These are phyloP conservation scores for Polypedilum pembai DNA, from an alignment of 1,140 invertebrate species.

Conservation along the genomic window DNA sequence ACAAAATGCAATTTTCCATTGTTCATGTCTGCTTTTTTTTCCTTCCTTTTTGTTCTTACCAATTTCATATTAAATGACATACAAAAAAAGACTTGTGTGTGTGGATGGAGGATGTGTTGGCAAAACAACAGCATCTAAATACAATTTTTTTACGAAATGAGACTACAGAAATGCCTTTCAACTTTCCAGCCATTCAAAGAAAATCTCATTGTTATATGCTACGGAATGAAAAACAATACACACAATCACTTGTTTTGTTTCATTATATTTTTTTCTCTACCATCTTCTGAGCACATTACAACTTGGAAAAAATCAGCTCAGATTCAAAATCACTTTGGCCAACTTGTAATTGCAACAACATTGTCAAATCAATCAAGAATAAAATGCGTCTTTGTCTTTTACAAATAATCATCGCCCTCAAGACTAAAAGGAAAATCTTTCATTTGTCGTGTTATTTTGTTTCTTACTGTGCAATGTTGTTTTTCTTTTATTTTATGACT, in stretches of 20 bases:
- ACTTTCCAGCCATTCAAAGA: background rate
- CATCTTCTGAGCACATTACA: background rate
- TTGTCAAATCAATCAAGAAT: no score
- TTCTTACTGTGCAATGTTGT: no score
- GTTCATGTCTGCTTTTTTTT: background rate
- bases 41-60: background rate
- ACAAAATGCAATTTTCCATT: slow-evolving; percentile 1
- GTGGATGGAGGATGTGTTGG: background rate
- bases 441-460: no score
- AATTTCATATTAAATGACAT: background rate
- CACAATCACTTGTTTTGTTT: slow-evolving; percentile 18
- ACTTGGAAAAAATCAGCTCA: no score
- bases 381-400: no score
- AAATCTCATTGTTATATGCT: background rate
- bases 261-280: background rate
- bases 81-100: background rate
- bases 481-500: background rate
- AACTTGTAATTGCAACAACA: no score
- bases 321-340: no score
- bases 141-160: background rate
- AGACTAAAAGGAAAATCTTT: no score
- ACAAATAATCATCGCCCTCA: no score
- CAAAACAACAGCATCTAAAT: no score
- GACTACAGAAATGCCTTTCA: slow-evolving; percentile 11
- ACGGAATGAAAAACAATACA: slow-evolving; percentile 13